A percentile compares a stretch with the other conserved stretches of the same genome.
Conservation (phyloP, 2,113 vertebrate genomes). For the Clarias batrachus region DNA sequence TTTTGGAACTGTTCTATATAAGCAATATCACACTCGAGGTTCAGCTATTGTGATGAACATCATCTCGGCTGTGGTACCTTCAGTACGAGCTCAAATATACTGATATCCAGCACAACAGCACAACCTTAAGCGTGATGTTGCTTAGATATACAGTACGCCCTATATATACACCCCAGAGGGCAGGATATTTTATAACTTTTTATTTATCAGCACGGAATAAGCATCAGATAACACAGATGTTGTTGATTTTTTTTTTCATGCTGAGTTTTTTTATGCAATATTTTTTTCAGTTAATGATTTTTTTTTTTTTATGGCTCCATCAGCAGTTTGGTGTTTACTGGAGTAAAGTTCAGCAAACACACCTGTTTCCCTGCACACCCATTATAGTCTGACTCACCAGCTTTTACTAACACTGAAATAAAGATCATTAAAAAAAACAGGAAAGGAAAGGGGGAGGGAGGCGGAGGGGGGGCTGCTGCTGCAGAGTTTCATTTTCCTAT, state of each 20-base stretch:
- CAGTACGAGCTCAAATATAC: no score
- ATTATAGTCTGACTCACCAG: constrained; percentile 18
- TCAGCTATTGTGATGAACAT: no score
- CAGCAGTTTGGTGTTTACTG: not conserved
- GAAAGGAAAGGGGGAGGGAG: not conserved
- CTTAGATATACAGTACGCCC: no score
- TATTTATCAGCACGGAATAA: not conserved
- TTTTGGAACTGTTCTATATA: no score
- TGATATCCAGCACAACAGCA: no score
- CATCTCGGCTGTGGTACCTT: no score
- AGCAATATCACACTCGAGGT: no score
- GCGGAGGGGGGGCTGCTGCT: not conserved
- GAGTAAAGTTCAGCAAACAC: constrained; percentile 32
- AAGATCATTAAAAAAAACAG: not conserved
- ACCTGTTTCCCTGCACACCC: constrained; percentile 18
- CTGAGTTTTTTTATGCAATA: constrained; percentile 5
- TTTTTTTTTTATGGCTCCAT: constrained; percentile 7
- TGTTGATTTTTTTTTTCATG: not conserved
- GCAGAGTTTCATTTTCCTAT: not conserved
- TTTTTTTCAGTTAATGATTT: constrained; percentile 38
- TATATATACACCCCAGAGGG: no score
- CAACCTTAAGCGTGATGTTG: no score
- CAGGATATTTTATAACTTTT: not conserved
- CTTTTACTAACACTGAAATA: not conserved
- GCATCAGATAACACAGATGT: not conserved